phyloP scores from a whole-genome alignment of 2,888 invertebrate species.

The Cordilura impudica region DNA sequence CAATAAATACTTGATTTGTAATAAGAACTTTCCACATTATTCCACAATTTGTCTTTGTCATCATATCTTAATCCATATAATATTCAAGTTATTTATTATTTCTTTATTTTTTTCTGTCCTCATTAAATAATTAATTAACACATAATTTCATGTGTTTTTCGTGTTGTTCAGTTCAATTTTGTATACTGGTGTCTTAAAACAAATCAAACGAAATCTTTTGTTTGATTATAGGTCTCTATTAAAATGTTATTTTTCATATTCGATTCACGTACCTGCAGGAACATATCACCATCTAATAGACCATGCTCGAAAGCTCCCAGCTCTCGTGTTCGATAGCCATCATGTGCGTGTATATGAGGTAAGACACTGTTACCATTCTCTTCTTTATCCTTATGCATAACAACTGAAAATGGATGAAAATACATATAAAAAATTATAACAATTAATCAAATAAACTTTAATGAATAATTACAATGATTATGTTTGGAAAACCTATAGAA shows the following conservation, averaged over 20 bases:
- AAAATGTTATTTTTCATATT: neutral
- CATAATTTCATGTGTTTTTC: neutral
- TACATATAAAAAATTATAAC: conserved; percentile 27
- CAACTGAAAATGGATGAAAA: conserved; percentile 84
- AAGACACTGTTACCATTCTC: conserved; percentile 83
- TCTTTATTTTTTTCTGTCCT: neutral
- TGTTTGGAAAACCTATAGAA: neutral
- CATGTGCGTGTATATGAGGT: conserved; percentile 82
- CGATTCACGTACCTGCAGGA: conserved; percentile 88
- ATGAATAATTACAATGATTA: neutral
- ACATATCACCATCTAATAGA: conserved; percentile 95
- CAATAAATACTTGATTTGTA: no score
- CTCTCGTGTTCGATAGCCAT: conserved; percentile 83
- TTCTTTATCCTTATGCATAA: conserved; percentile 96
- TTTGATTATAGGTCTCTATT: neutral
- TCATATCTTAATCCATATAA: neutral
- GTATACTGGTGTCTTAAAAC: neutral
- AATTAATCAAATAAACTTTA: neutral
- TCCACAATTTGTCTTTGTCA: neutral
- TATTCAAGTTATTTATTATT: no score
- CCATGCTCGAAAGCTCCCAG: conserved; percentile 93
- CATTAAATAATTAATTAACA: conserved; percentile 35
- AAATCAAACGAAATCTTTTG: neutral
- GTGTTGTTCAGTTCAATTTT: neutral
- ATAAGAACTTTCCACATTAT: neutral